Evolutionary conservation across 2,113 vertebrate species (phyloP), one percentile per base, ranked within the genome.

Genomic region (Eidolon helvum): DNA sequence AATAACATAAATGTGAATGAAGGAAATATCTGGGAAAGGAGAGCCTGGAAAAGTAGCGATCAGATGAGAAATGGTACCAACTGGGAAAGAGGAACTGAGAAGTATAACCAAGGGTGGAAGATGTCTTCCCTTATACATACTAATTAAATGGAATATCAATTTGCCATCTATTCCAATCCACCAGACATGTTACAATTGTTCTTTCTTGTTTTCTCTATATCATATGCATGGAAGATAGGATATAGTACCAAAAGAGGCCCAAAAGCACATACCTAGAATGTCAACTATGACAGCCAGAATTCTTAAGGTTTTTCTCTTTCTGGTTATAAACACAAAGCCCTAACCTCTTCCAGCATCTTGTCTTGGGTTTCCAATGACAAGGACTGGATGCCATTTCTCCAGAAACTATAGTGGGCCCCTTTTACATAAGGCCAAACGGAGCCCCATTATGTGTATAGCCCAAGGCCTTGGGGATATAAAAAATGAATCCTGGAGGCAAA

Each of bases 381-480:
- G 6, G 14, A 40, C 50, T 40, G 63, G 53, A 89, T 24, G 16
- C 30, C 35, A 68, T 59, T 80, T 74, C 61, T 82, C 19, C 53
- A 61, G 12, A 91, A 43, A 78, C 16, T 82, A 55, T 0, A 26
- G 16, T 11, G 11, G 10, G 0, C 4, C 2, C 3, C 1, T 45
- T 63, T 65, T 33, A 30, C 28, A 83, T 7, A 53, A 66, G 19
- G 30, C n/a, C 40, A 15, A n/a, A 89, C 78, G 26, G 0, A 55
- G 10, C 16, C 9, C 2, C 5, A 85, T 2, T 7, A 87, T 9
- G 21, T 30, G 16, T 1, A 55, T 0, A 71, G 22, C 9, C 9
- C 35, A 66, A 69, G 15, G 30, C 48, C n/a, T 28, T 48, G 10
- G 21, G 28, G 33, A 40, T 6, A 45, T 14, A 61, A n/a, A 12